These are phyloP conservation scores for Drosophila sechellia DNA, from an alignment of 1,140 invertebrate genomes.

Conservation along the genomic window DNA sequence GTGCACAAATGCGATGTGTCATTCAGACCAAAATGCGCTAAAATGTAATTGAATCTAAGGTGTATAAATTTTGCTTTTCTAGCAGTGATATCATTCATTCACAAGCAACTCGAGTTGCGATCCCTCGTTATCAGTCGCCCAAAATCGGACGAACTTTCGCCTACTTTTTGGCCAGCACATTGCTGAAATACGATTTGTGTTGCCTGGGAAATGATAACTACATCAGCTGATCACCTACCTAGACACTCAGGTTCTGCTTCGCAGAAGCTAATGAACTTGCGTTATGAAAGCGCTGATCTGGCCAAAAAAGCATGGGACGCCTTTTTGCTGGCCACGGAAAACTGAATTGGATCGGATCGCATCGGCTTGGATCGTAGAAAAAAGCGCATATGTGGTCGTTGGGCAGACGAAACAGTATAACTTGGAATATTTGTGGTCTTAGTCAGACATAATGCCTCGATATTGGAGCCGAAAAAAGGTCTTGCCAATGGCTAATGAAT, in stretches of 20 bases:
- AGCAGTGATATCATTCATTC: constrained; percentile 13
- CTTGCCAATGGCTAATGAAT: constrained; percentile 43
- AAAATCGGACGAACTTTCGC: constrained; percentile 9
- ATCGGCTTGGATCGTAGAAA: not conserved
- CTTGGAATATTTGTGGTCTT: constrained; percentile 51
- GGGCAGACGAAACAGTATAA: too few species aligned
- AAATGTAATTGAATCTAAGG: not conserved
- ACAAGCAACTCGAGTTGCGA: constrained; percentile 17
- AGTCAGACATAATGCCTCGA: constrained; percentile 39
- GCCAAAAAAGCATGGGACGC: constrained; percentile 45
- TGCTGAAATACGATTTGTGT: constrained; percentile 20
- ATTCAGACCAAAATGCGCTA: not conserved
- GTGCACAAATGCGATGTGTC: too few species aligned
- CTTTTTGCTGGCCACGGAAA: constrained; percentile 10
- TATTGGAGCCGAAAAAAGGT: constrained; percentile 2
- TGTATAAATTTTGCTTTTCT: not conserved
- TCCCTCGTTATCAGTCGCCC: not conserved
- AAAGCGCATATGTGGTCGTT: too few species aligned
- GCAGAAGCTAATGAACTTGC: constrained; percentile 71
- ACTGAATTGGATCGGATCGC: not conserved
- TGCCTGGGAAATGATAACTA: not conserved
- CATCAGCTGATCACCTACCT: constrained; percentile 36
- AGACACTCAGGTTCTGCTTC: constrained; percentile 6
- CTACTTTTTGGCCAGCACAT: not conserved
- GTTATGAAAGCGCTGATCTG: constrained; percentile 42